A percentile compares a stretch with the other conserved stretches of the same genome.
Evolutionary conservation across 2,113 vertebrate genomes (phyloP).

Genomic region (Struthidea cinerea): DNA sequence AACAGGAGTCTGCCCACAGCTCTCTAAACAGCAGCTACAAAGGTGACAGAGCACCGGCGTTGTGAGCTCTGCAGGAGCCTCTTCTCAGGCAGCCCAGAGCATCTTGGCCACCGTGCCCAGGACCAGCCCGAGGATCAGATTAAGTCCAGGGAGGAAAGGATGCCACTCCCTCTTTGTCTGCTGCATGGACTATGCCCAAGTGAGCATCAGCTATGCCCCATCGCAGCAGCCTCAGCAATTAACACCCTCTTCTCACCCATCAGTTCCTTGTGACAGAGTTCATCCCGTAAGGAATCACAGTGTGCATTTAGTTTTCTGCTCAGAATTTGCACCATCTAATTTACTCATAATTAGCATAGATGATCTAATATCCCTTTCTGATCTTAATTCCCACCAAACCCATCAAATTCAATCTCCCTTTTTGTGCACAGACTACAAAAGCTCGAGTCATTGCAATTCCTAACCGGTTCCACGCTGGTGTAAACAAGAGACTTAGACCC

Average conservation of each 20-base stretch:
- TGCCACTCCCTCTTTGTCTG: not conserved
- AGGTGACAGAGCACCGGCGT: fast-evolving
- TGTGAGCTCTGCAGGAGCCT: not conserved
- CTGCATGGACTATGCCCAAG: not conserved
- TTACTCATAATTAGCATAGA: not conserved
- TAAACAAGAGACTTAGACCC: not conserved
- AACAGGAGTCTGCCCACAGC: not conserved
- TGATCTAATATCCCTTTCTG: not conserved
- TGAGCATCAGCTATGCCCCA: not conserved
- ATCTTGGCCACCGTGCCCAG: fast-evolving
- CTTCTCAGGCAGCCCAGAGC: not conserved
- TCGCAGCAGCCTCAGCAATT: not conserved
- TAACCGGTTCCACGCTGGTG: not conserved
- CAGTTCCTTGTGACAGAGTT: not conserved
- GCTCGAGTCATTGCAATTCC: not conserved
- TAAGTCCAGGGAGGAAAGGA: not conserved
- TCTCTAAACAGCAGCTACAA: not conserved
- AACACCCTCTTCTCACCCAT: not conserved
- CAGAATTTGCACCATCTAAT: not conserved
- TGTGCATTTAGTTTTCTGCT: not conserved
- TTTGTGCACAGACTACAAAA: not conserved
- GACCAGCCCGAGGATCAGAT: not conserved
- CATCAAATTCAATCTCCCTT: not conserved
- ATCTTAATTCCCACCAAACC: not conserved
- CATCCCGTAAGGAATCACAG: not conserved